A percentile compares a stretch with the other conserved stretches of the same genome.
Conservation (phyloP, 2,888 invertebrate species). For the Carabus problematicus region DNA sequence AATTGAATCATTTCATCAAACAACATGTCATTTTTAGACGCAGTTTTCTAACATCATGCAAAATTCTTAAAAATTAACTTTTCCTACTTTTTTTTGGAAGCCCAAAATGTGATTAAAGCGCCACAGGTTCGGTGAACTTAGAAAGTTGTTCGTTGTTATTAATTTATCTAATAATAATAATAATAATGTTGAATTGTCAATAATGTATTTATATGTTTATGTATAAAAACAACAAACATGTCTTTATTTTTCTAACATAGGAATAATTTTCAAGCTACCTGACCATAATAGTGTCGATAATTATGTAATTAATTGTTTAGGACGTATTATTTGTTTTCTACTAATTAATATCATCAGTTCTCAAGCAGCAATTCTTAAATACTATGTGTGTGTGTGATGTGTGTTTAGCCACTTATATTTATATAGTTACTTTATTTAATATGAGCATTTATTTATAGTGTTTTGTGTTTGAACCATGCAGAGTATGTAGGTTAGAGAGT, state of each 20-base stretch:
- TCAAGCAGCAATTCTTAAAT: conserved; percentile 26
- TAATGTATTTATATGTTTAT: not conserved
- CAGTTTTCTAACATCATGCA: conserved; percentile 26
- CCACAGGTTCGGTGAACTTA: conserved; percentile 29
- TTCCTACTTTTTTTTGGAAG: conserved; percentile 49
- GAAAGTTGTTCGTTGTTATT: conserved; percentile 14
- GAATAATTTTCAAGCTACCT: conserved; percentile 24
- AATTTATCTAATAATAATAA: conserved; percentile 5
- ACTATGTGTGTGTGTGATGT: conserved; percentile 4
- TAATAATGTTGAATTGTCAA: not conserved
- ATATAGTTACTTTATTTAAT: too few species aligned
- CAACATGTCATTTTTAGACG: not conserved
- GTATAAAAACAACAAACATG: not conserved
- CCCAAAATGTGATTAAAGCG: conserved; percentile 55
- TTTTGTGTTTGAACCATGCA: too few species aligned
- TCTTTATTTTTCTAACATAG: not conserved
- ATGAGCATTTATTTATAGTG: too few species aligned
- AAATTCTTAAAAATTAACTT: conserved; percentile 34
- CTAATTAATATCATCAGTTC: conserved; percentile 23
- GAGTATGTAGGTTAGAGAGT: too few species aligned
- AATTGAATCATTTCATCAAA: conserved; percentile 8
- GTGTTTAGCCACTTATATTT: not conserved
- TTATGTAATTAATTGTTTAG: conserved; percentile 16
- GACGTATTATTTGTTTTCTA: conserved; percentile 27
- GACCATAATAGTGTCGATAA: conserved; percentile 14